Percentiles rank a stretch among this genome's conserved stretches.
Evolutionary conservation across 2,113 vertebrate genomes (phyloP).

Genomic region (Ptyas mucosa): DNA sequence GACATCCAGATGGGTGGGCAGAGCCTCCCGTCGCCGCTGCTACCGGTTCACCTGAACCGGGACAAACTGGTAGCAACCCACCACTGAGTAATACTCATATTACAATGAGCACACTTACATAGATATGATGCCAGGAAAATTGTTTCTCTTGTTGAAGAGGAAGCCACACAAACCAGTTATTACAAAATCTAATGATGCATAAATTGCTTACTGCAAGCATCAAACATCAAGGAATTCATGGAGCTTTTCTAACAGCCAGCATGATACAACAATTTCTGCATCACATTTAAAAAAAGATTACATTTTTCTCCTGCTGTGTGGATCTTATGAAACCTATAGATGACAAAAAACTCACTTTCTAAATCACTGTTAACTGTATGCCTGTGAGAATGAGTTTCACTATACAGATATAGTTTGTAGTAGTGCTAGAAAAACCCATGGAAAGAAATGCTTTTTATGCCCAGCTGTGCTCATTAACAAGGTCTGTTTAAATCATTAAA

Average conservation of each 20-base stretch:
- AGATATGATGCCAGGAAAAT: slow-evolving; percentile 48
- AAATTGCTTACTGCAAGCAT: slow-evolving; percentile 37
- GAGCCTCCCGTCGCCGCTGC: too few relatives aligned
- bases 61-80: too few relatives aligned
- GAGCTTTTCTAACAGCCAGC: slow-evolving; percentile 31
- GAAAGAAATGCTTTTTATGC: too few relatives aligned
- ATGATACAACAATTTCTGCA: slow-evolving; percentile 18
- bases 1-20: too few relatives aligned
- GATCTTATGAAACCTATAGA: neutral
- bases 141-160: slow-evolving; percentile 47
- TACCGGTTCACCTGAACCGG: too few relatives aligned
- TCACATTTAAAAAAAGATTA: neutral
- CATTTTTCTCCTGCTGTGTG: neutral
- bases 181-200: slow-evolving; percentile 35
- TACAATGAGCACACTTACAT: slow-evolving; percentile 5
- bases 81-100: too few relatives aligned
- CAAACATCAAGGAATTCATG: slow-evolving; percentile 34
- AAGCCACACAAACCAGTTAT: slow-evolving; percentile 49
- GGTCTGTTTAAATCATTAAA: too few relatives aligned
- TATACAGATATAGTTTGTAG: neutral
- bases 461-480: too few relatives aligned
- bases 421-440: too few relatives aligned
- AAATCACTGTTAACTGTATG: neutral
- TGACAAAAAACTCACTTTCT: neutral
- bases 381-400: neutral